Conservation (phyloP, 2,113 vertebrate genomes). For the Hemicordylus capensis region DNA sequence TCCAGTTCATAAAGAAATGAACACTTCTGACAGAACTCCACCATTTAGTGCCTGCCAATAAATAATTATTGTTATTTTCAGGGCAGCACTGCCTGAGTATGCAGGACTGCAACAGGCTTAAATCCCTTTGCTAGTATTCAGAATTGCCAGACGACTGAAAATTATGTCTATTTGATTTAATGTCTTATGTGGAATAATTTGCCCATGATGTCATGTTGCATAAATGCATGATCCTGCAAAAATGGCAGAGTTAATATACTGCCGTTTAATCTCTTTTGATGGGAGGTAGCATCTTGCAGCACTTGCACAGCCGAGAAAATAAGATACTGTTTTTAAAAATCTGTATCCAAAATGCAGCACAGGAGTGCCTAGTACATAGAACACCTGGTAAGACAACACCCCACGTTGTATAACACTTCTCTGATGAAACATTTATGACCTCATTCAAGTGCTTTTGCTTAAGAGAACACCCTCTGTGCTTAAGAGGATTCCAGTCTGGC, state of each 20-base stretch:
- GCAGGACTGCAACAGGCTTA: slow-evolving; percentile 40
- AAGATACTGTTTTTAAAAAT: not conserved
- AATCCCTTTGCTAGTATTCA: slow-evolving; percentile 56
- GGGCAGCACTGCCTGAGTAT: slow-evolving; percentile 44
- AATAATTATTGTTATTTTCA: slow-evolving; percentile 20
- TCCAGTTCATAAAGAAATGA: slow-evolving; percentile 19
- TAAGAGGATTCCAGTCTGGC: not conserved
- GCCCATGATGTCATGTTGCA: slow-evolving; percentile 72
- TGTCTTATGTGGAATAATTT: slow-evolving; percentile 65
- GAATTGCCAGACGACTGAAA: slow-evolving; percentile 64
- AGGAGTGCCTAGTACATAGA: not conserved
- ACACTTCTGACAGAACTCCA: slow-evolving; percentile 48
- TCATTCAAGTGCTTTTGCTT: not conserved
- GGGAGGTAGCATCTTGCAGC: slow-evolving; percentile 35
- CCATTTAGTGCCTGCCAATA: slow-evolving; percentile 20
- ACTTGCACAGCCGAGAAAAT: slow-evolving; percentile 19
- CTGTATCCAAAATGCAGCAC: slow-evolving; percentile 37
- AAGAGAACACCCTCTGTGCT: slow-evolving; percentile 1
- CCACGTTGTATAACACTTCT: not conserved
- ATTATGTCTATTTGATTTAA: slow-evolving; percentile 70
- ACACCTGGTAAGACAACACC: not conserved
- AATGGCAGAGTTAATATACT: slow-evolving; percentile 65
- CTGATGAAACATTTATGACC: not conserved
- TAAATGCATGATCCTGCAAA: slow-evolving; percentile 65
- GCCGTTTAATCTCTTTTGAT: slow-evolving; percentile 61